Evolutionary conservation across 2,888 invertebrate species (phyloP), one percentile per base, ranked within the genome.

Genomic region (Drosophila macrothrix): DNA sequence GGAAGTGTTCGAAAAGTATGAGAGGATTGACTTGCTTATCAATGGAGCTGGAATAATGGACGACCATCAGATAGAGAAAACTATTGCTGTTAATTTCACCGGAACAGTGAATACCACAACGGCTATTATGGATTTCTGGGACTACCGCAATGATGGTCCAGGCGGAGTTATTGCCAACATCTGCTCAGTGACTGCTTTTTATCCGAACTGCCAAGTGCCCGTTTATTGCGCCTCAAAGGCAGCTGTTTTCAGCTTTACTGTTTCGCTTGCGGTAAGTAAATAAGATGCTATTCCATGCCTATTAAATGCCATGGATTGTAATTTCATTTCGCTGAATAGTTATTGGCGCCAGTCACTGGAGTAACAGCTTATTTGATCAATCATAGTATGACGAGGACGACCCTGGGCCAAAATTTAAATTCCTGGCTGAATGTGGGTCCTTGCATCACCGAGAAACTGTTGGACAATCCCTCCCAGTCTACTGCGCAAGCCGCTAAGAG

Each of bases 81-180:
- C 85, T 10, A 85, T 91, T 35, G 80, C 84, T 6, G 66, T 90
- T 0, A 91, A 91, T 53, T 82, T 91, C 37, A 86, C 82, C 0
- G 89, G 90, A 0, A 63, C 90, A 67, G 90, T 91, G 14, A 90
- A 91, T 35, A 87, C 87, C 22, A 85, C 81, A 6, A 78, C 92
- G 16, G 91, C 90, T 70, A 93, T 90, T 1, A 77, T 93, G 74
- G 89, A 92, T 7, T 92, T 92, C 67, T 93, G 94, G 94, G 91
- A 93, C 55, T 92, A 91, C 69, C 91, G 92, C 33, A 91, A 91
- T 46, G 93, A 93, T 0, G 93, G 93, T 3, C 90, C 88, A 3
- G 94, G 94, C 4, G 93, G 93, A 5, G 84, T 92, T 53, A 91
- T 94, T 62, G 88, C 91, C 54, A 93, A 93, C 81, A 83, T 93